These are phyloP conservation scores for Tiliacea citrago DNA, from an alignment of 2,888 invertebrate genomes.

Conservation along the genomic window DNA sequence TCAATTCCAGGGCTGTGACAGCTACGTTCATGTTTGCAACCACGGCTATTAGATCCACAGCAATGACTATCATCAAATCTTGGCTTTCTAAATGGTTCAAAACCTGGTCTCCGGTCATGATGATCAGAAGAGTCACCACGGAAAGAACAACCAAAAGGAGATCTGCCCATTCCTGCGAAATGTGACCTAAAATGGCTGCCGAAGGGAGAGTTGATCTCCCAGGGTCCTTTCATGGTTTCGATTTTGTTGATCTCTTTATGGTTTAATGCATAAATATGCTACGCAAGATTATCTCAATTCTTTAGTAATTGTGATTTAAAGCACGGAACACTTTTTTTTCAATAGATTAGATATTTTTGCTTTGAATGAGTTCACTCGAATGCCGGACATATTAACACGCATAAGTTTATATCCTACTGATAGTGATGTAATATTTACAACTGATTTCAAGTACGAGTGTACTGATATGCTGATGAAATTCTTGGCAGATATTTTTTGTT, in stretches of 20 bases:
- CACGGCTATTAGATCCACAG: not conserved
- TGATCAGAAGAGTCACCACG: constrained; percentile 8
- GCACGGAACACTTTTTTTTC: not conserved
- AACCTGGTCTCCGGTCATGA: not conserved
- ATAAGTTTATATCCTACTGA: constrained; percentile 12
- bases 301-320: not conserved
- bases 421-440: constrained; percentile 30
- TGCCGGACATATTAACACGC: constrained; percentile 4
- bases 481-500: not conserved
- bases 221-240: constrained; percentile 20
- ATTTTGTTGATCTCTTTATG: not conserved
- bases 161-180: constrained; percentile 41
- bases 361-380: constrained; percentile 34
- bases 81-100: not conserved
- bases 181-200: constrained; percentile 10
- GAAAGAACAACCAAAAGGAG: constrained; percentile 15
- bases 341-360: not conserved
- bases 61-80: not conserved
- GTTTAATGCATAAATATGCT: too few relatives aligned
- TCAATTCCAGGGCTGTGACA: constrained; percentile 12
- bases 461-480: constrained; percentile 15
- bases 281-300: not conserved
- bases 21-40: constrained; percentile 4
- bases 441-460: constrained; percentile 9
- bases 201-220: constrained; percentile 12